phyloP scores from a whole-genome alignment of 2,888 invertebrate genomes.

The Hartigia nigra region DNA sequence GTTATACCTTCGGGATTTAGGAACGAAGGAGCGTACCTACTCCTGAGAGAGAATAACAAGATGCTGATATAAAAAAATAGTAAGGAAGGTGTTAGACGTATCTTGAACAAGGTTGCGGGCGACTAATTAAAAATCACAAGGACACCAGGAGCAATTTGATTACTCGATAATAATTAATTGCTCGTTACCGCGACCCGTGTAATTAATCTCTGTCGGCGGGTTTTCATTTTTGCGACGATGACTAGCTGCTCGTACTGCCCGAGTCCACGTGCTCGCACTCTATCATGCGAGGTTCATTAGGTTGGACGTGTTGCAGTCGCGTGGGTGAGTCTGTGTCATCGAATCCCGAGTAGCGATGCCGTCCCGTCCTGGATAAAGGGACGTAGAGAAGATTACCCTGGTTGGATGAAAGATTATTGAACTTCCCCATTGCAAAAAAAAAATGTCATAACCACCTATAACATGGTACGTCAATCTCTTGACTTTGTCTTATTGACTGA shows the following conservation, averaged over 20 bases:
- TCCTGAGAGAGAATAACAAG: background rate
- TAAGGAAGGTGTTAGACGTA: background rate
- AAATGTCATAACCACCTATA: background rate
- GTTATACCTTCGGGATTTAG: background rate
- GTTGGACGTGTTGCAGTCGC: constrained; percentile 44
- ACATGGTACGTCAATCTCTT: background rate
- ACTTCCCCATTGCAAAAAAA: too few relatives aligned
- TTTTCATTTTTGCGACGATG: constrained; percentile 39
- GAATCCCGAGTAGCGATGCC: constrained; percentile 31
- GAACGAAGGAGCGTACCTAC: background rate
- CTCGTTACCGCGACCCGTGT: constrained; percentile 44
- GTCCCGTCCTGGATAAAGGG: background rate
- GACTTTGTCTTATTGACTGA: background rate
- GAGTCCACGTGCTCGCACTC: constrained; percentile 37
- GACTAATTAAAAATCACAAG: constrained; percentile 45
- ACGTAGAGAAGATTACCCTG: background rate
- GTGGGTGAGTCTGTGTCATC: constrained; percentile 42
- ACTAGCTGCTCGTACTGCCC: background rate
- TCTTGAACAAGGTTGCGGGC: constrained; percentile 21
- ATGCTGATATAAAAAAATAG: background rate
- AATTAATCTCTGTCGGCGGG: constrained; percentile 49
- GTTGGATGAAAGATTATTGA: background rate
- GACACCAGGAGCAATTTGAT: constrained; percentile 42
- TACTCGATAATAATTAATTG: constrained; percentile 57
- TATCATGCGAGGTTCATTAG: constrained; percentile 55